phyloP scores from a whole-genome alignment of 2,113 vertebrate genomes.

The Nycticryphes semicollaris region DNA sequence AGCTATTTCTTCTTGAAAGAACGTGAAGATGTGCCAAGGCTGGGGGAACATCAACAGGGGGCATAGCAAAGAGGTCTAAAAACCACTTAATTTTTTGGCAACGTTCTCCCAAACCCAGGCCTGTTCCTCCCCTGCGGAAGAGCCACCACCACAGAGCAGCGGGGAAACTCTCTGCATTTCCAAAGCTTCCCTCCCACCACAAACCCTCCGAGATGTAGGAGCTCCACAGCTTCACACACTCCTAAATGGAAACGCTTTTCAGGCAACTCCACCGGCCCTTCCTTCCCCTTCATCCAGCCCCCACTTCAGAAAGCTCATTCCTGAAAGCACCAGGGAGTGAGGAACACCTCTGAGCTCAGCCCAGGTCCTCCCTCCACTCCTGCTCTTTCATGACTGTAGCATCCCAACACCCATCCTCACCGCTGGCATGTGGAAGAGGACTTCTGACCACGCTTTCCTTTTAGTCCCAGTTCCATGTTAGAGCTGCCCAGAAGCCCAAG shows the following conservation, averaged over 20 bases:
- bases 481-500: fast-evolving
- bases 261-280: not conserved
- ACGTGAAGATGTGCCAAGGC: not conserved
- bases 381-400: fast-evolving
- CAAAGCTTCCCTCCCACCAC: not conserved
- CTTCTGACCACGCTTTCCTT: fast-evolving
- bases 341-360: not conserved
- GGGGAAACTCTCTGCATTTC: not conserved
- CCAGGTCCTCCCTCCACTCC: not conserved
- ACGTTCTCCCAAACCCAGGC: fast-evolving
- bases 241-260: not conserved
- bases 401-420: fast-evolving
- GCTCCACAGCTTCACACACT: not conserved
- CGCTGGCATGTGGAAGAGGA: not conserved
- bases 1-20: not conserved
- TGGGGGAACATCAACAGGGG: not conserved
- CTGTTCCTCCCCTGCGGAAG: not conserved
- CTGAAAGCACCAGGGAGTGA: not conserved
- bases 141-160: fast-evolving
- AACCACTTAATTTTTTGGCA: conserved; percentile 14
- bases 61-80: not conserved
- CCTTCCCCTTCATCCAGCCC: fast-evolving
- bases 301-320: not conserved
- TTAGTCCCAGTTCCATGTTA: fast-evolving
- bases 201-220: not conserved